Conservation (phyloP, 92 coral and sea anemone species). For the Phenganax subtilis region DNA sequence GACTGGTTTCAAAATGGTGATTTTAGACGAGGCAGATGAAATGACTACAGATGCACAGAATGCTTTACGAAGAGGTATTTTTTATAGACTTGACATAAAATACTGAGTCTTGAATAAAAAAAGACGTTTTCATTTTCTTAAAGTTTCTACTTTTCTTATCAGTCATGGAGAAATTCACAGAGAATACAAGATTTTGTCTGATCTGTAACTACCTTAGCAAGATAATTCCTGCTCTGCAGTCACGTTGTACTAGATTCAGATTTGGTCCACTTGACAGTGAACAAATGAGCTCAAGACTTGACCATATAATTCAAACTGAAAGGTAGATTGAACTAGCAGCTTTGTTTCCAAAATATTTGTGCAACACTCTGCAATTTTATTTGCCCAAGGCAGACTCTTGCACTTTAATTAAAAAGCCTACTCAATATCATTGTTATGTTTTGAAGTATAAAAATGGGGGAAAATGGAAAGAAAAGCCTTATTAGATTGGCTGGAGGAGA, state of each 20-base stretch:
- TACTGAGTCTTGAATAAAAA: background rate
- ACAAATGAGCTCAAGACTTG: slow-evolving; percentile 77
- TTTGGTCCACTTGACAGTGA: slow-evolving; percentile 89
- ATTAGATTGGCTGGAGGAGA: slow-evolving; percentile 88
- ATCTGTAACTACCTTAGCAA: slow-evolving; percentile 93
- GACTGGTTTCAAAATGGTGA: slow-evolving; percentile 91
- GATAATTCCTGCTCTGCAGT: slow-evolving; percentile 96
- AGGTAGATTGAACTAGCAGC: slow-evolving; percentile 43
- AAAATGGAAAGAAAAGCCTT: slow-evolving; percentile 86
- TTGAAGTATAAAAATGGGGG: slow-evolving; percentile 69
- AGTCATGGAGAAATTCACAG: slow-evolving; percentile 99
- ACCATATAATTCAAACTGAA: slow-evolving; percentile 79
- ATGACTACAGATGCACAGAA: slow-evolving; percentile 99
- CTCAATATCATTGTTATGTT: slow-evolving; percentile 1
- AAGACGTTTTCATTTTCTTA: background rate
- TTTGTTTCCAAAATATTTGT: background rate
- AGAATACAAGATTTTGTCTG: slow-evolving; percentile 94
- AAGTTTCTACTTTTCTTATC: background rate
- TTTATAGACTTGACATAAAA: background rate
- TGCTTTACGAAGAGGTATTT: slow-evolving; percentile 87
- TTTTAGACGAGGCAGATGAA: slow-evolving; percentile 96
- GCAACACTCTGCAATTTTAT: background rate
- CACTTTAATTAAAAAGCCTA: background rate
- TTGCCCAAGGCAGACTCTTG: background rate
- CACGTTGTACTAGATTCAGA: slow-evolving; percentile 92